phyloP scores from a whole-genome alignment of 2,797 vertebrate species.

The Otolemur crassicaudatus region DNA sequence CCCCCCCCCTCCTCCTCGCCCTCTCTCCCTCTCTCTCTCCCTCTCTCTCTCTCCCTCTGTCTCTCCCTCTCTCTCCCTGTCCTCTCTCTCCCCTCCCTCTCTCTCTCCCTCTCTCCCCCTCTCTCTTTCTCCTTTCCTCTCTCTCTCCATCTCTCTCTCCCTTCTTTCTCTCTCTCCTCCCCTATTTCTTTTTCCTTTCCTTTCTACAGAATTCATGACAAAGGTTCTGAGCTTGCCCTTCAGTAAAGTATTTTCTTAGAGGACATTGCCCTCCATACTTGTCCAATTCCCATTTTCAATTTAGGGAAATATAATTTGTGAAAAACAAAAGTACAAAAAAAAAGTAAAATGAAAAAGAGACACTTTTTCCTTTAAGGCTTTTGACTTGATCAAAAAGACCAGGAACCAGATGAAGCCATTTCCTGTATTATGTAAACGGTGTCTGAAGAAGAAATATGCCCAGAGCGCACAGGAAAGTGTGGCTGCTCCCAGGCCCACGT shows the following conservation, averaged over 20 bases:
- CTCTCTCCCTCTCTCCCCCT: no score
- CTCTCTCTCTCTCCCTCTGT: no score
- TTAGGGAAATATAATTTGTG: slow-evolving; percentile 72
- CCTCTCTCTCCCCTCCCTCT: no score
- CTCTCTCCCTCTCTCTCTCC: no score
- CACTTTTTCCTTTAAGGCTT: slow-evolving; percentile 78
- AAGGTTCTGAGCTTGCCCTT: neutral
- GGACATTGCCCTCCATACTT: neutral
- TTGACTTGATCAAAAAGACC: slow-evolving; percentile 80
- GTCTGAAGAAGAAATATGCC: slow-evolving; percentile 72
- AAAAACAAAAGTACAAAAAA: slow-evolving; percentile 72
- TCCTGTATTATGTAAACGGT: slow-evolving; percentile 58
- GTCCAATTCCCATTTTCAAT: slow-evolving; percentile 64
- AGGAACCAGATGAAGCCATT: slow-evolving; percentile 77
- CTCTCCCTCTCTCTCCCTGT: no score
- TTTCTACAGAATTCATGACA: slow-evolving; percentile 32
- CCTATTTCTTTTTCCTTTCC: neutral
- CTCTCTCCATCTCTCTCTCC: no score
- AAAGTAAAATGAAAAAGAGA: slow-evolving; percentile 74
- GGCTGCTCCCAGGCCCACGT: slow-evolving; percentile 36
- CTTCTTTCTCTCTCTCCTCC: no score
- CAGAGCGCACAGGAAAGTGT: slow-evolving; percentile 59
- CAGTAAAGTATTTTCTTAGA: slow-evolving; percentile 50
- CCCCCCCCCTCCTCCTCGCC: no score
- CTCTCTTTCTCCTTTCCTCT: no score